Evolutionary conservation across 2,888 invertebrate species (phyloP), one percentile per base, ranked within the genome.

Genomic region (Nomada hirtipes): DNA sequence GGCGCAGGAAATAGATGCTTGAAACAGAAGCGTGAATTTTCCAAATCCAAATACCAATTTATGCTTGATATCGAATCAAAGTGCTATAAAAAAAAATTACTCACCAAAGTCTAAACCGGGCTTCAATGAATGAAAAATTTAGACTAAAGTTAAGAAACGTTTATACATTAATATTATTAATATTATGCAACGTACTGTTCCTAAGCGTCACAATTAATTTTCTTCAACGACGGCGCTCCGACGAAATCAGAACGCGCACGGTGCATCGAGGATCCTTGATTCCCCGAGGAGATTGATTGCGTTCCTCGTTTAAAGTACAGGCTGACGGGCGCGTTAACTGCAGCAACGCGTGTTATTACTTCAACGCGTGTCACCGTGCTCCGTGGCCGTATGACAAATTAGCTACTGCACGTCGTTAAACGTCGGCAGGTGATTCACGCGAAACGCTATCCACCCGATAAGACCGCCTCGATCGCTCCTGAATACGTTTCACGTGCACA

Each of bases 371-470:
- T 86, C 86, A 80, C 79, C 67, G 76, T 83, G 80, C 76, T 65
- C 74, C 78, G 60, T 57, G 67, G 68, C 88, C 83, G 84, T 81
- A 86, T 88, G 83, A 88, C 87, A 88, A 88, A 88, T 87, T 88
- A 85, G 85, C 88, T 82, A 82, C 88, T 80, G 79, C 71, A 76
- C 69, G 76, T 88, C 87, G 87, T 88, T 88, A 87, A 88, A 87
- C 78, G 89, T 85, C 87, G 78, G 26, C 87, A 85, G 85, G 87
- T 88, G 88, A 88, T 88, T 88, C 88, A 87, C 89, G 87, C 76
- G 88, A 88, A 88, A 88, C 73, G 84, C 81, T 88, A 88, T 86
- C 79, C 86, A 69, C 67, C 73, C 88, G 87, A 87, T 87, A 87
- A 87, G 76, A 87, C 76, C 65, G 60, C 60, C 78, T 60, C 75